Conservation (phyloP, 2,888 invertebrate genomes). For the Drosophila prolongata region DNA sequence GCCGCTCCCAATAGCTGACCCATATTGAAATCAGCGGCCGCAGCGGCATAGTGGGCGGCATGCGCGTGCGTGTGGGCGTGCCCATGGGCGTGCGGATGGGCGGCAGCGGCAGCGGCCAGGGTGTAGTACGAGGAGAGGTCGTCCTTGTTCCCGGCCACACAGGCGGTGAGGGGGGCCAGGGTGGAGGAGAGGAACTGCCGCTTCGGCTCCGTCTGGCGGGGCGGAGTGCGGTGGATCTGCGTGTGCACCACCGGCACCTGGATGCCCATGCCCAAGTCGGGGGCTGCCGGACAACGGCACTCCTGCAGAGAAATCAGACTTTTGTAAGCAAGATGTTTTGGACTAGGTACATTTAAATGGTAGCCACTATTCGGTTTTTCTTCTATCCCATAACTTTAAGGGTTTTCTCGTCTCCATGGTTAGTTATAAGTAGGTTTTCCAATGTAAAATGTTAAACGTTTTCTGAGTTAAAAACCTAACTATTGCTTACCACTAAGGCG, state of each 20-base stretch:
- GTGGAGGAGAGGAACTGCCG: constrained; percentile 92
- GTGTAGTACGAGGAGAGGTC: constrained; percentile 87
- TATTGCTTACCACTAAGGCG: too few species aligned
- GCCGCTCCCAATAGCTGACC: constrained; percentile 77
- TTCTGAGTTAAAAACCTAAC: too few species aligned
- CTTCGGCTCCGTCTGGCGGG: constrained; percentile 87
- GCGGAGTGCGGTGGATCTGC: constrained; percentile 84
- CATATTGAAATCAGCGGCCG: constrained; percentile 88
- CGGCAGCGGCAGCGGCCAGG: constrained; percentile 85
- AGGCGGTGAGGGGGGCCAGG: constrained; percentile 91
- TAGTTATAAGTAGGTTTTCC: too few species aligned
- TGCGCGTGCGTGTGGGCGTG: constrained; percentile 63
- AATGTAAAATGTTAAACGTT: too few species aligned
- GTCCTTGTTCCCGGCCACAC: constrained; percentile 88
- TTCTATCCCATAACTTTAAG: too few species aligned
- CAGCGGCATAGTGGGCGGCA: constrained; percentile 75
- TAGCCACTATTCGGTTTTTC: too few species aligned
- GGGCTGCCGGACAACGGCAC: constrained; percentile 85
- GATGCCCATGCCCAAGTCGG: constrained; percentile 86
- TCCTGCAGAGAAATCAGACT: constrained; percentile 69
- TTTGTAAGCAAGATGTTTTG: too few species aligned
- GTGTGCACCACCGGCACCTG: constrained; percentile 85
- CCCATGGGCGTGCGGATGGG: constrained; percentile 82
- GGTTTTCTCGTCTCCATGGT: too few species aligned
- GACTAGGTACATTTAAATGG: too few species aligned